Evolutionary conservation across 2,888 invertebrate genomes (phyloP).

Genomic region (Plemyria rubiginata): DNA sequence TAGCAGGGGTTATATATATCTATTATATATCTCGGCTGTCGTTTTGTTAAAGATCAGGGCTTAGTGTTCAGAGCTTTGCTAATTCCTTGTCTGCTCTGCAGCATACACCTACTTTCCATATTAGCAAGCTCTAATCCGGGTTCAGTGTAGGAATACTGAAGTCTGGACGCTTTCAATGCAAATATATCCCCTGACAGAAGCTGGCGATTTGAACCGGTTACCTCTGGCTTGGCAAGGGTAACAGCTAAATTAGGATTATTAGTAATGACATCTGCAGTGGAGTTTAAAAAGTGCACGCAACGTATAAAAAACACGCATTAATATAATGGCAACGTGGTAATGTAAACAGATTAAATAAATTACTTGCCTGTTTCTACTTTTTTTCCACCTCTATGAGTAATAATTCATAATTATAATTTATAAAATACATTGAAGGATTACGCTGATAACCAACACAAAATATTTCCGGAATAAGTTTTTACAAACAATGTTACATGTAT

Average conservation of each 20-base stretch:
- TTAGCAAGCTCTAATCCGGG: slow-evolving; percentile 36
- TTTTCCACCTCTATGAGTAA: not conserved
- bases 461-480: slow-evolving; percentile 5
- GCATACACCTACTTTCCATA: slow-evolving; percentile 25
- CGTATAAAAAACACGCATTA: too few species aligned
- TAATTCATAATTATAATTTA: too few species aligned
- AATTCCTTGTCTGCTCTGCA: slow-evolving; percentile 21
- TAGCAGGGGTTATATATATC: not conserved
- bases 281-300: too few species aligned
- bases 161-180: slow-evolving; percentile 47
- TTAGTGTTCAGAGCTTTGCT: slow-evolving; percentile 21
- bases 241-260: not conserved
- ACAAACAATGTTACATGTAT: not conserved
- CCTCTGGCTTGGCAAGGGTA: not conserved
- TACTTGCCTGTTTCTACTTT: not conserved
- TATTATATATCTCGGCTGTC: not conserved
- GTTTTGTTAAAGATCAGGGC: not conserved
- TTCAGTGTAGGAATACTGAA: slow-evolving; percentile 3
- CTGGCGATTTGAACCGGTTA: slow-evolving; percentile 8
- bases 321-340: too few species aligned
- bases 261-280: not conserved
- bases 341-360: too few species aligned
- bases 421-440: not conserved
- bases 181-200: slow-evolving; percentile 26
- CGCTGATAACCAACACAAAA: not conserved